These are phyloP conservation scores for Gopherus flavomarginatus DNA, from an alignment of 2,113 vertebrate genomes.

Conservation along the genomic window DNA sequence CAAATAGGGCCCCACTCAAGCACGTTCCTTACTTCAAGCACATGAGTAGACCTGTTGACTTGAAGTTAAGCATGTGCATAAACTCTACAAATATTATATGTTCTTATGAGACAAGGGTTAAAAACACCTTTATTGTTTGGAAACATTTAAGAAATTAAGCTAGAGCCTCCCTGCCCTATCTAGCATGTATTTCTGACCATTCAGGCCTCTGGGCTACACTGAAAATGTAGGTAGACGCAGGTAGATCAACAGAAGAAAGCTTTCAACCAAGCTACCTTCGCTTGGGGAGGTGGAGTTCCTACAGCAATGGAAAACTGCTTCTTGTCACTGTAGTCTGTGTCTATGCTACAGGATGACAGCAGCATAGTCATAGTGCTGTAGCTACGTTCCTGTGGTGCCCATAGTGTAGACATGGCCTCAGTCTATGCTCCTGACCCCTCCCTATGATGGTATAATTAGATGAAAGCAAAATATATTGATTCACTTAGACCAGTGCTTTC, in stretches of 20 bases:
- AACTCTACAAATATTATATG: background rate
- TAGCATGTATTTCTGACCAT: too few species aligned
- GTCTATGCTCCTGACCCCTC: background rate
- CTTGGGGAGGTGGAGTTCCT: background rate
- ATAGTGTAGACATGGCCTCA: too few species aligned
- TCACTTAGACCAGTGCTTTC: background rate
- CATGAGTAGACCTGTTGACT: accelerated
- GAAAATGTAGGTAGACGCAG: too few species aligned
- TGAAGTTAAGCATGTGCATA: background rate
- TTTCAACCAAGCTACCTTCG: background rate
- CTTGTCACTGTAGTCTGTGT: background rate
- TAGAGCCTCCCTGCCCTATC: background rate
- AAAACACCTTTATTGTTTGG: background rate
- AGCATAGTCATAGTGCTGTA: background rate
- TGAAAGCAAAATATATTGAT: background rate
- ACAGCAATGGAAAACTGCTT: background rate
- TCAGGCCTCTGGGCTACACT: too few species aligned
- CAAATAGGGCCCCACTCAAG: background rate
- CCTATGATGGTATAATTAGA: background rate
- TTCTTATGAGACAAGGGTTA: background rate
- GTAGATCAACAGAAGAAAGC: too few species aligned
- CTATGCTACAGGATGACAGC: background rate
- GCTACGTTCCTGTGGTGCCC: too few species aligned
- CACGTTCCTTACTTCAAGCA: accelerated
- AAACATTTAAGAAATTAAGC: background rate